Conservation (phyloP, 1,140 invertebrate species). For the Papilio dardanus region DNA sequence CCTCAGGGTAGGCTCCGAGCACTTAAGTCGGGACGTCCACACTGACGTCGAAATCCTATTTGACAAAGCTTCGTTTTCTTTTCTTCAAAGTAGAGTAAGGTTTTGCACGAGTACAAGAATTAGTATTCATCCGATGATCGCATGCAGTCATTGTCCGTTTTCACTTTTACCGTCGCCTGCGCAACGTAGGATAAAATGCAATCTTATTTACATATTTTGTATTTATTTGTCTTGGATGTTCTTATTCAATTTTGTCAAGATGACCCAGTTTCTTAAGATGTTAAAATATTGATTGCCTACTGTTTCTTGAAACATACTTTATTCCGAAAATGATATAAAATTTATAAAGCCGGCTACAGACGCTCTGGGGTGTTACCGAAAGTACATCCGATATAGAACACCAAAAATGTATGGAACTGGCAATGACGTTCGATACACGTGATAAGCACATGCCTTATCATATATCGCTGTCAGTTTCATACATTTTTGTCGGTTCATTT, state of each 20-base stretch:
- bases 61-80: too few relatives aligned
- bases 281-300: background rate
- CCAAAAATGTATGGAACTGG: too few relatives aligned
- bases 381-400: too few relatives aligned
- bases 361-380: too few relatives aligned
- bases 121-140: conserved; percentile 3
- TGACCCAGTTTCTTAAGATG: background rate
- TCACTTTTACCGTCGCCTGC: background rate
- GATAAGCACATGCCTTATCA: too few relatives aligned
- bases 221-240: background rate
- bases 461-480: too few relatives aligned
- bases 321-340: background rate
- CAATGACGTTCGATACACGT: too few relatives aligned
- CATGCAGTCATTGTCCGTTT: background rate
- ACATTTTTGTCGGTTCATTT: too few relatives aligned
- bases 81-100: background rate
- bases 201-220: conserved; percentile 7
- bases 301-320: background rate
- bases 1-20: too few relatives aligned
- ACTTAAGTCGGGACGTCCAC: too few relatives aligned
- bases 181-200: background rate
- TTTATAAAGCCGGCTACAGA: too few relatives aligned
- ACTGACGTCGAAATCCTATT: background rate
- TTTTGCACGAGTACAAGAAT: background rate
- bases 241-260: background rate